These are phyloP conservation scores for Tetragnatha versicolor DNA, from an alignment of 1,140 invertebrate species.

Conservation along the genomic window DNA sequence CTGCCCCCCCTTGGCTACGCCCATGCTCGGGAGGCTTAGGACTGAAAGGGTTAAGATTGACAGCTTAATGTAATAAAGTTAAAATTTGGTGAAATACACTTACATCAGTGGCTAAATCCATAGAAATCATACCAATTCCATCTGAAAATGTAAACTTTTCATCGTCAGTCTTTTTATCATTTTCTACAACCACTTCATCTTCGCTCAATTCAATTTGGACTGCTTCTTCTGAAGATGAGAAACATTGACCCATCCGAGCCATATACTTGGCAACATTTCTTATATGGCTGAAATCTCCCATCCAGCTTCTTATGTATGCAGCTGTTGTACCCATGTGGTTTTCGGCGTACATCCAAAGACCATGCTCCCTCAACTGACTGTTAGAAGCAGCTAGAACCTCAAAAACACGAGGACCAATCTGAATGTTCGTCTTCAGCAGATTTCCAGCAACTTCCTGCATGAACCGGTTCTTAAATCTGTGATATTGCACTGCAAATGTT, in stretches of 20 bases:
- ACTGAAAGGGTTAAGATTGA: no score
- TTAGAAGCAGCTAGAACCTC: slow-evolving; percentile 59
- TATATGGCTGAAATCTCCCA: slow-evolving; percentile 59
- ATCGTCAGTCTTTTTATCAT: slow-evolving; percentile 26
- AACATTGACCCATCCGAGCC: slow-evolving; percentile 61
- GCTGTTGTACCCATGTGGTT: slow-evolving; percentile 52
- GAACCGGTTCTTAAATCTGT: slow-evolving; percentile 25
- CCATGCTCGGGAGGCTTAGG: no score
- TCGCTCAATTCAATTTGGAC: slow-evolving; percentile 75
- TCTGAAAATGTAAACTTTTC: slow-evolving; percentile 59
- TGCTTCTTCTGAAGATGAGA: slow-evolving; percentile 75
- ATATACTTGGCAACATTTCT: slow-evolving; percentile 61
- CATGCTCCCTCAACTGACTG: slow-evolving; percentile 62
- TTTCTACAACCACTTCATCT: slow-evolving; percentile 59
- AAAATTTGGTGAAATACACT: background rate
- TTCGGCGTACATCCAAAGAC: slow-evolving; percentile 60
- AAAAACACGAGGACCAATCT: slow-evolving; percentile 56
- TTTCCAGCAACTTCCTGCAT: slow-evolving; percentile 44
- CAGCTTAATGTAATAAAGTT: no score
- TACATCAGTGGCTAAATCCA: slow-evolving; percentile 51
- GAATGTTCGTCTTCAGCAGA: slow-evolving; percentile 53
- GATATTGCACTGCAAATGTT: slow-evolving; percentile 52
- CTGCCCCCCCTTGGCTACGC: no score
- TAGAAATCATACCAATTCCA: slow-evolving; percentile 59
- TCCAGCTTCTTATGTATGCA: slow-evolving; percentile 55